These are phyloP conservation scores for Hipposideros armiger DNA, from an alignment of 2,113 vertebrate genomes.

Conservation along the genomic window DNA sequence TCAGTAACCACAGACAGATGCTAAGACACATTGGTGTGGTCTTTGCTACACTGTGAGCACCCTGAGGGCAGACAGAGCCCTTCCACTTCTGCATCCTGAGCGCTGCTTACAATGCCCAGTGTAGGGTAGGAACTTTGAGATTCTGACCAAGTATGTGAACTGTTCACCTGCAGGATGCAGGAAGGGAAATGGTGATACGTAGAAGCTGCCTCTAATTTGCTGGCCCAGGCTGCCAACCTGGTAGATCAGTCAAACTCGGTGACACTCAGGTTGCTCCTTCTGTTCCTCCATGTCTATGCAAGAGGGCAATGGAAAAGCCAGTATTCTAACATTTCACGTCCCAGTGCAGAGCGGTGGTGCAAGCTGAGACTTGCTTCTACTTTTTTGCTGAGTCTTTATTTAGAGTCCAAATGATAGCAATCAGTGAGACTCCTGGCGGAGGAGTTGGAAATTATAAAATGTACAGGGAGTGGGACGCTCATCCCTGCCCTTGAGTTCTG, in stretches of 20 bases:
- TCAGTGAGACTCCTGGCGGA: neutral
- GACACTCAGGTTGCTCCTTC: neutral
- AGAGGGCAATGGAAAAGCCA: neutral
- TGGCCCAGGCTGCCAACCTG: neutral
- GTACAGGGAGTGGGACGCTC: neutral
- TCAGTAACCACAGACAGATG: neutral
- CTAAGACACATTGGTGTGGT: neutral
- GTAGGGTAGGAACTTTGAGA: neutral
- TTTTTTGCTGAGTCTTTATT: neutral
- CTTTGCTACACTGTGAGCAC: neutral
- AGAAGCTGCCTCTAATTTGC: neutral
- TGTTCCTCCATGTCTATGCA: neutral
- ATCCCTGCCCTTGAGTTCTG: neutral
- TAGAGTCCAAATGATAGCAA: neutral
- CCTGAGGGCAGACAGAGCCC: neutral
- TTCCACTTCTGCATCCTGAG: neutral
- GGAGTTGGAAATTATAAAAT: neutral
- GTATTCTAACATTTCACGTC: neutral
- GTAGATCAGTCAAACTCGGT: neutral
- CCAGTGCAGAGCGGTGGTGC: neutral
- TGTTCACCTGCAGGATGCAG: fast-evolving
- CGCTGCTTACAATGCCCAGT: fast-evolving
- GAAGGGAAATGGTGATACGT: neutral
- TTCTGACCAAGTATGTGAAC: neutral
- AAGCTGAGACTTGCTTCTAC: neutral